Evolutionary conservation across 2,797 vertebrate species (phyloP).

Genomic region (Trematomus bernacchii): DNA sequence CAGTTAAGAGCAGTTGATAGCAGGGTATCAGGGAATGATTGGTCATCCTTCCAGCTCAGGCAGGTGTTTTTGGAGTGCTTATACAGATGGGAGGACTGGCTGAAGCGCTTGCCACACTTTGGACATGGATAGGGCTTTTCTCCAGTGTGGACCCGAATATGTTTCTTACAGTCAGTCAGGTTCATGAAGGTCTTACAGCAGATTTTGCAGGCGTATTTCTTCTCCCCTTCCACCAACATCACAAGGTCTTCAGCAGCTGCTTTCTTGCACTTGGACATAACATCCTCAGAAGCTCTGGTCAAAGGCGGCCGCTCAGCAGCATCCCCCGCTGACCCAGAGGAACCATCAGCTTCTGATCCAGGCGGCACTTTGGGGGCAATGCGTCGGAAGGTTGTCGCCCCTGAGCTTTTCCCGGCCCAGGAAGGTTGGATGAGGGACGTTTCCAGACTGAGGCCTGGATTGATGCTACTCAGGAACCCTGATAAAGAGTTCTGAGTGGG

Average conservation of each 20-base stretch:
- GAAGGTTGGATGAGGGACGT: slow-evolving; percentile 83
- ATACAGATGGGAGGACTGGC: slow-evolving; percentile 97
- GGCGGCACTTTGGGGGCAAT: slow-evolving; percentile 94
- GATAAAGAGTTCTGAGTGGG: slow-evolving; percentile 66
- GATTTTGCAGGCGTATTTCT: slow-evolving; percentile 98
- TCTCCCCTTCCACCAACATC: slow-evolving; percentile 95
- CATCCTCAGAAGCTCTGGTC: slow-evolving; percentile 94
- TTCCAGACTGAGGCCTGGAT: slow-evolving; percentile 85
- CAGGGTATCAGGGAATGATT: slow-evolving; percentile 85
- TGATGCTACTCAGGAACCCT: slow-evolving; percentile 69
- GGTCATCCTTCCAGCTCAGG: slow-evolving; percentile 93
- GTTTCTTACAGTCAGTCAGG: slow-evolving; percentile 97
- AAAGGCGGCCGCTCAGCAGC: slow-evolving; percentile 76
- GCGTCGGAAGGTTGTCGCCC: slow-evolving; percentile 92
- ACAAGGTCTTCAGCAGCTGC: slow-evolving; percentile 96
- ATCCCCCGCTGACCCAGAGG: slow-evolving; percentile 57
- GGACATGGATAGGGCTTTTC: slow-evolving; percentile 96
- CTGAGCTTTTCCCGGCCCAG: slow-evolving; percentile 62
- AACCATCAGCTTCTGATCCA: slow-evolving; percentile 76
- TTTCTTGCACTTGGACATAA: slow-evolving; percentile 98
- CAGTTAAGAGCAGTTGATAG: slow-evolving; percentile 70
- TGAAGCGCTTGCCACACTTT: slow-evolving; percentile 97
- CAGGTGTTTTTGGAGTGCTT: slow-evolving; percentile 98
- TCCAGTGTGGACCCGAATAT: slow-evolving; percentile 96
- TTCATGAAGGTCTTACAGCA: slow-evolving; percentile 99